Base-by-base conservation (phyloP, 2,797 vertebrate species). In the Lutra lutra region DNA sequence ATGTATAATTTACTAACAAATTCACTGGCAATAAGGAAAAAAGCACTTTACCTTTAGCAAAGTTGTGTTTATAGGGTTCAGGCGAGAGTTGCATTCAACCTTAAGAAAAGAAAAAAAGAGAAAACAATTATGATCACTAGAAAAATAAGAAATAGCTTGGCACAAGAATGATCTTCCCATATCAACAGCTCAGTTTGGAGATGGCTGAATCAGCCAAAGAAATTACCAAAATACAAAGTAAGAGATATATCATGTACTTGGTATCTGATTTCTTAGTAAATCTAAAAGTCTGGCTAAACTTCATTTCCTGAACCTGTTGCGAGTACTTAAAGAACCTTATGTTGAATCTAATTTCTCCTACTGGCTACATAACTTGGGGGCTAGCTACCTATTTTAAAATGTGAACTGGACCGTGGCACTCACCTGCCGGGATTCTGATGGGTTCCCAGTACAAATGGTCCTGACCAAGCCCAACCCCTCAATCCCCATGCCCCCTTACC, bases 1-100 rank as follows among this genome's bases (percentile, higher is more conserved):
- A 29, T 54, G 12, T 54, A 56, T 75, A 89, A 96, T 27, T 82
- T 79, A 88, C 64, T 73, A 25, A 80, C 32, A 96, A 75, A 82
- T 40, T 5, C 62, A 64, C 0, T 79, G 58, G 29, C 75, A 89
- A 27, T 75, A 40, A 94, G 5, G 73, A 15, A 83, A 94, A 89
- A 79, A 58, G 90, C 25, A 96, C 10, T 62, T 99, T 97, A 99
- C 99, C 99, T 99, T 99, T 92, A 99, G 98, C 96, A 99, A 98
- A 85, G 99, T 99, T 82, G 99, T 99, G 98, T 99, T 99, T 91
- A 99, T 99, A 77, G 99, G 99, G 98, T 99, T 99, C 98, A 99
- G 98, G 98, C 99, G 99, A 91, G 99, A 99, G 98, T 99, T 99
- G 98, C 99, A 99, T 98, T 99, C 99, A 97, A 99, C 99, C 99